Evolutionary conservation across 2,888 invertebrate species (phyloP).

Genomic region (Odontocerum albicorne): DNA sequence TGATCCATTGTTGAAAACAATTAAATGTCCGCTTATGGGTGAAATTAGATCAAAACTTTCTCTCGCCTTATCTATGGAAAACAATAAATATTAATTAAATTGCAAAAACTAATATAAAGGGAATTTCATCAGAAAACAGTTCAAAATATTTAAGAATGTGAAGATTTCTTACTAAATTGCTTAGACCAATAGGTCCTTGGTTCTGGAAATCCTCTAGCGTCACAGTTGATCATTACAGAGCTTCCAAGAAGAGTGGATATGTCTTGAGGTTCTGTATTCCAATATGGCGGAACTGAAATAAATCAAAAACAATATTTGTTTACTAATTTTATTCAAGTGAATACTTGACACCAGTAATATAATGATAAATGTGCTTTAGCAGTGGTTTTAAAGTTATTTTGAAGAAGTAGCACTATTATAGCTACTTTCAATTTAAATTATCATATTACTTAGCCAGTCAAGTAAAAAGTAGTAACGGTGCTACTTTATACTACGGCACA

Average conservation of each 20-base stretch:
- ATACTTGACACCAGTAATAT: too few species aligned
- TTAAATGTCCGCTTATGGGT: constrained; percentile 47
- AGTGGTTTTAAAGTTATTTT: too few species aligned
- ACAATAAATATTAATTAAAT: neutral
- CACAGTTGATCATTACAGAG: constrained; percentile 72
- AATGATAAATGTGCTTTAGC: too few species aligned
- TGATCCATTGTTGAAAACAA: constrained; percentile 68
- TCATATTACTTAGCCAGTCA: too few species aligned
- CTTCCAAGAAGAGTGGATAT: constrained; percentile 73
- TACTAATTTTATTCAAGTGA: too few species aligned
- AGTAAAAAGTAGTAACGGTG: too few species aligned
- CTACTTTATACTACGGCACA: too few species aligned
- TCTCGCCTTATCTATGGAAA: constrained; percentile 53
- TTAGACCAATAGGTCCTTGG: constrained; percentile 75
- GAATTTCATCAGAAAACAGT: constrained; percentile 39
- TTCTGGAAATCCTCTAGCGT: constrained; percentile 77
- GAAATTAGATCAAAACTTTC: constrained; percentile 60
- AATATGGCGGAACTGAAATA: constrained; percentile 72
- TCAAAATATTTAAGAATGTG: too few species aligned
- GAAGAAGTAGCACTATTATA: too few species aligned
- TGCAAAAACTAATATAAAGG: neutral
- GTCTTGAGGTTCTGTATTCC: constrained; percentile 75
- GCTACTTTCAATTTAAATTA: too few species aligned
- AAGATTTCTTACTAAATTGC: constrained; percentile 71
- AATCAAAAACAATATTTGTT: too few species aligned